Evolutionary conservation across 2,113 vertebrate species (phyloP).

Genomic region (Rhizomys pruinosus): DNA sequence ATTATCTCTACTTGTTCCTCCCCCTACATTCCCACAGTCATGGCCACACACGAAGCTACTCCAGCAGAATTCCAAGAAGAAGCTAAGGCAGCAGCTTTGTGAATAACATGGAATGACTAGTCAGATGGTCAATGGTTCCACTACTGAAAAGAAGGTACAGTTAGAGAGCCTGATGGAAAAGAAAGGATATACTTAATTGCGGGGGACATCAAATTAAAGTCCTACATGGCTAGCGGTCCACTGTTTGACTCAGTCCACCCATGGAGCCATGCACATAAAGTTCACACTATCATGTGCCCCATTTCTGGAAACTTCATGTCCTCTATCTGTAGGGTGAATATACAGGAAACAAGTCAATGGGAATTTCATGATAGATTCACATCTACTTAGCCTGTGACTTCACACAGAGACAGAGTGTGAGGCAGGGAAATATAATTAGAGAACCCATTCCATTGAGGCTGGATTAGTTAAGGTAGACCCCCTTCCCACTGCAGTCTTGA

Average conservation of each 20-base stretch:
- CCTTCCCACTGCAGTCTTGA: too few relatives aligned
- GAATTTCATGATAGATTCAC: background rate
- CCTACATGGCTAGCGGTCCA: background rate
- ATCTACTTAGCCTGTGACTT: background rate
- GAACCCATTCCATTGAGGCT: background rate
- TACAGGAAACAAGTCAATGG: background rate
- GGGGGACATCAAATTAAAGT: background rate
- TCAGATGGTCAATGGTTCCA: background rate
- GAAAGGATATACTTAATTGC: background rate
- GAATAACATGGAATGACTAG: background rate
- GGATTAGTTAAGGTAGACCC: accelerated
- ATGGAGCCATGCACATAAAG: background rate
- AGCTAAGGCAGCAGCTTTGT: background rate
- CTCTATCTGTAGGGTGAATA: background rate
- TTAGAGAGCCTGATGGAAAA: background rate
- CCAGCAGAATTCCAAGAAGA: slow-evolving; percentile 30
- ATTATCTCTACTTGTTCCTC: slow-evolving; percentile 14
- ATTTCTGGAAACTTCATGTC: background rate
- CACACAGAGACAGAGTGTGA: background rate
- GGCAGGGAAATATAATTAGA: background rate
- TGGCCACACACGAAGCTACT: background rate
- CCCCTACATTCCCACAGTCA: background rate
- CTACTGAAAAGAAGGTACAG: background rate
- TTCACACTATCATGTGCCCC: background rate
- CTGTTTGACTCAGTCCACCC: background rate